phyloP scores from a whole-genome alignment of 2,888 invertebrate genomes.

The Chydorus sphaericus region DNA sequence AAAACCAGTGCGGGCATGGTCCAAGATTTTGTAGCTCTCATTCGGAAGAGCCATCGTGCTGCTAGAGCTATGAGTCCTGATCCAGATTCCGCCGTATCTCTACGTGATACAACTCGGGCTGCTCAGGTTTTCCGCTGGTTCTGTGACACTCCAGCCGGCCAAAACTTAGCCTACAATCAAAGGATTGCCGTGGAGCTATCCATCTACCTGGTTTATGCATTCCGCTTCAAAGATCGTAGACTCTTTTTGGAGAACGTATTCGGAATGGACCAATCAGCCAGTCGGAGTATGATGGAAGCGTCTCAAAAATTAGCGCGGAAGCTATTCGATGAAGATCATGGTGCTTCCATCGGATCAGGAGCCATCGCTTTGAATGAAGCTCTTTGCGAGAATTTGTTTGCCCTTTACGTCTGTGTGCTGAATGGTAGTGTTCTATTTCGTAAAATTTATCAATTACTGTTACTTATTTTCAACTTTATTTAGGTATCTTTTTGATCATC shows the following conservation, averaged over 20 bases:
- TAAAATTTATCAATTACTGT: background rate
- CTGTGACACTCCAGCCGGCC: background rate
- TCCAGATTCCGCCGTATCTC: background rate
- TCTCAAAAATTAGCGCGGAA: background rate
- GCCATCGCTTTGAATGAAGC: conserved; percentile 6
- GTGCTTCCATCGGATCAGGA: conserved; percentile 2
- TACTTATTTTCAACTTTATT: background rate
- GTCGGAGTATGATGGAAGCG: background rate
- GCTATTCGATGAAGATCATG: conserved; percentile 1
- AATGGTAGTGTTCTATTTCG: too few species aligned
- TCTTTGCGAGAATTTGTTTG: conserved; percentile 10
- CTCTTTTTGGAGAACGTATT: conserved; percentile 3
- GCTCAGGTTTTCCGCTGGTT: conserved; percentile 6
- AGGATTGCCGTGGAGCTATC: background rate
- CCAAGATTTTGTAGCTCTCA: background rate
- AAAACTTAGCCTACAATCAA: background rate
- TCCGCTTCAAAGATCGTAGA: background rate
- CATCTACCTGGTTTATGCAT: conserved; percentile 7
- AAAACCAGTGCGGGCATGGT: background rate
- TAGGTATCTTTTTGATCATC: conserved; percentile 6
- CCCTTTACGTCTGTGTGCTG: conserved; percentile 6
- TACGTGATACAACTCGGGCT: conserved; percentile 6
- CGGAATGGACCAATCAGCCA: background rate
- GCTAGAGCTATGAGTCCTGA: conserved; percentile 1
- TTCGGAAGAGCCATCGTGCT: conserved; percentile 4